Conservation (phyloP, 2,797 vertebrate species). For the Scolopax bukidnonensis region DNA sequence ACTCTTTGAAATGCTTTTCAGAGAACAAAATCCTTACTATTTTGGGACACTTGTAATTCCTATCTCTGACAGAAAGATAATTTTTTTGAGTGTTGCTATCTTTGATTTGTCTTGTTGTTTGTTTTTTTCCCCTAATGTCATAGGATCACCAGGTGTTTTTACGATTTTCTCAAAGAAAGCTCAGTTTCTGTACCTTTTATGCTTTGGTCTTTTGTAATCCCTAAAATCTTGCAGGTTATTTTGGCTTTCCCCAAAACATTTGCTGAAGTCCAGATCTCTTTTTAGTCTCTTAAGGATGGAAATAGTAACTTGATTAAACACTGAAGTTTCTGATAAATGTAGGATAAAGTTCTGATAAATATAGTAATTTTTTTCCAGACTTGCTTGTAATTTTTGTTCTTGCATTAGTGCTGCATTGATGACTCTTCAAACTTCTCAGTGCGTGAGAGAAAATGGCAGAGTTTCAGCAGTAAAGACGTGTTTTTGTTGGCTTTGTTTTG, state of each 20-base stretch:
- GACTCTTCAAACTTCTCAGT: background rate
- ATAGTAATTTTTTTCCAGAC: background rate
- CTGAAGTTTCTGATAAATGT: background rate
- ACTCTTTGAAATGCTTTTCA: slow-evolving; percentile 21
- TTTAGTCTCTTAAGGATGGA: background rate
- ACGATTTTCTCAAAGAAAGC: background rate
- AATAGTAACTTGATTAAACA: background rate
- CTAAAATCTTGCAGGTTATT: background rate
- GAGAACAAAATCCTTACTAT: background rate
- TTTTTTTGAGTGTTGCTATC: background rate
- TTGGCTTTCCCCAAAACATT: background rate
- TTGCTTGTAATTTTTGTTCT: background rate
- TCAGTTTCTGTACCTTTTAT: background rate
- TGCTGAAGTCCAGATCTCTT: background rate
- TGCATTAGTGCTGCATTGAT: background rate
- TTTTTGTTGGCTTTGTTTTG: no score
- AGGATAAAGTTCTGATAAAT: background rate
- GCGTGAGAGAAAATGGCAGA: background rate
- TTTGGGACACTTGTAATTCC: slow-evolving; percentile 2
- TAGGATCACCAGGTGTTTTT: background rate
- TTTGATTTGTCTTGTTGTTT: background rate
- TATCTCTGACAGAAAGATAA: slow-evolving; percentile 1
- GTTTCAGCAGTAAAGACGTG: background rate
- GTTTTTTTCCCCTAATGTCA: no score
- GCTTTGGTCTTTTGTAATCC: background rate